Base-by-base conservation (phyloP, 1,140 invertebrate species). In the Drosophila littoralis region DNA sequence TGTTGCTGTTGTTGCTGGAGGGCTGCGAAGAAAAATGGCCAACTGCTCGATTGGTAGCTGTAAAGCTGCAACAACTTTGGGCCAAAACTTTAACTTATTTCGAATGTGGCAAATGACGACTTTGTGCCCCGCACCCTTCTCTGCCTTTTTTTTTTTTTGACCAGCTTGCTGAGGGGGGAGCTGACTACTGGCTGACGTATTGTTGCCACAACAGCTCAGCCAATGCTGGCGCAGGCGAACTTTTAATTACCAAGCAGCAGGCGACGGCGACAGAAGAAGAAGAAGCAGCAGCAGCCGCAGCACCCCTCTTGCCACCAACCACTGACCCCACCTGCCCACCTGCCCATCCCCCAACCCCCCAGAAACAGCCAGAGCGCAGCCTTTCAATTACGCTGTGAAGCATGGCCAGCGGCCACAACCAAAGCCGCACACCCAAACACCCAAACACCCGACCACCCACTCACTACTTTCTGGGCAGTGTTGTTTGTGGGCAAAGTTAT, bases 221-320 rank as follows among this genome's bases (percentile, higher is more conserved):
- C 78, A 76, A 64, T 77, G 67, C 61, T 78, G 79, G 70, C 68
- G 74, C 65, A 68, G 79, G 81, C 83, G 78, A 86, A 86, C 79
- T 86, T 86, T 86, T 86, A 86, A 86, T 86, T 86, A 86, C 83
- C 83, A 88, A 74, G 76, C 76, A 88, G 77, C 82, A 86, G 66
- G 81, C 52, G 57, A 33, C 55, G 55, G 64, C 55, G 58, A 61
- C 48, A 40, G 22, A 28, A 35, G 22, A 32, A 48, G 42, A 61
- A 60, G 57, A 51, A 66, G 70, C 55, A 32, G 15, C 45, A 36
- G 69, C 60, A 59, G 42, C 42, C 13, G 12, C 42, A 45, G 42
- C n/a, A 45, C n/a, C 13, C 15, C 4, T 13, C 28, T 2, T 13
- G 28, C 48, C n/a, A 7, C 6, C 12, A n/a, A 50, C 6, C 28